Percentiles rank a stretch among this genome's conserved stretches.
These are phyloP conservation scores for Watsonalla binaria DNA, from an alignment of 2,888 invertebrate species.

Conservation along the genomic window DNA sequence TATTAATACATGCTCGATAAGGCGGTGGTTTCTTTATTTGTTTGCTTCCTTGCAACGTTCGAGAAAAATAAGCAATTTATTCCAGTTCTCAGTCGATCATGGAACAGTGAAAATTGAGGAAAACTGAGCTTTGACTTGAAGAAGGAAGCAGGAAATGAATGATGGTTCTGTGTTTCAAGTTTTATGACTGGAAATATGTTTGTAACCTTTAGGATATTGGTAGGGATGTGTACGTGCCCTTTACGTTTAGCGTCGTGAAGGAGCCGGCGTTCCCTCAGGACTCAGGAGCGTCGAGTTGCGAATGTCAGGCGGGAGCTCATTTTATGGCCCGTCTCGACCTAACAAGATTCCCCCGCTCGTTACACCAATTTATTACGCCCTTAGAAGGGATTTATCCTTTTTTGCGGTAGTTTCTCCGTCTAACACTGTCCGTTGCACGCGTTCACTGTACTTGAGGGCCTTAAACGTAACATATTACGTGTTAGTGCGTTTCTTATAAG, in stretches of 20 bases:
- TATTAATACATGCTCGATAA: neutral
- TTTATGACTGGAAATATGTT: neutral
- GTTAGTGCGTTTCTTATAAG: neutral
- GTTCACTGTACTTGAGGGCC: conserved; percentile 1
- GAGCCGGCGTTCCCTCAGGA: conserved; percentile 1
- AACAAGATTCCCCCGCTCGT: conserved; percentile 58
- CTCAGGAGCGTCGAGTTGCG: conserved; percentile 3
- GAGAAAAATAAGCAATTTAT: neutral
- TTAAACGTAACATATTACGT: conserved; percentile 6
- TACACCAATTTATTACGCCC: conserved; percentile 62
- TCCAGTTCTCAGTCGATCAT: neutral
- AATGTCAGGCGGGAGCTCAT: conserved; percentile 14
- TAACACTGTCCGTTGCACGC: conserved; percentile 27
- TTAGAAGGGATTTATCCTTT: conserved; percentile 61
- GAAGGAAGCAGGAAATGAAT: neutral
- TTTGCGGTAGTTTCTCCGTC: conserved; percentile 40
- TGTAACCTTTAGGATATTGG: neutral
- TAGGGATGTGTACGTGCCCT: conserved; percentile 11
- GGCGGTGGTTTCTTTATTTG: neutral
- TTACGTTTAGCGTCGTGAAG: conserved; percentile 15
- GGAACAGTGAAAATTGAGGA: neutral
- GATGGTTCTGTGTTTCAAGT: neutral
- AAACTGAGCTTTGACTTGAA: neutral
- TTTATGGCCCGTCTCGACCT: conserved; percentile 48
- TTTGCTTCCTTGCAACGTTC: neutral